Conservation (phyloP, 2,797 vertebrate genomes). For the Anomalospiza imberbis region DNA sequence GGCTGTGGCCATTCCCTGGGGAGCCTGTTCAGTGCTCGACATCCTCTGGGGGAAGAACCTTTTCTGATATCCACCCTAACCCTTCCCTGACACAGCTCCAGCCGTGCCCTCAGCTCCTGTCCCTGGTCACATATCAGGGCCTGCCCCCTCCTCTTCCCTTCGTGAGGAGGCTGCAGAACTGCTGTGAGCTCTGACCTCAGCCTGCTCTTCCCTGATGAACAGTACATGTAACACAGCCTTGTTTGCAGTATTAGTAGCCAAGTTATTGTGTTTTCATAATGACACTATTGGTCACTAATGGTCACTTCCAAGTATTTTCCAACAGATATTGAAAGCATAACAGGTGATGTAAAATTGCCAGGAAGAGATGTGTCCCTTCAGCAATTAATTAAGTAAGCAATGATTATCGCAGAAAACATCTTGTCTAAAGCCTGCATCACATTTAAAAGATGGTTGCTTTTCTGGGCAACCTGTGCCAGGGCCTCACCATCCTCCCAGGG, state of each 20-base stretch:
- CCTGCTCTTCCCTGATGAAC: neutral
- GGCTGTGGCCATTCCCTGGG: neutral
- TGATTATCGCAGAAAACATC: neutral
- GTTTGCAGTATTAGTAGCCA: neutral
- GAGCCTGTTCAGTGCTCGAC: neutral
- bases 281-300: neutral
- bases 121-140: neutral
- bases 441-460: neutral
- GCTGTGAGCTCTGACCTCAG: neutral
- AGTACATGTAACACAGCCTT: neutral
- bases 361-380: neutral
- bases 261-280: neutral
- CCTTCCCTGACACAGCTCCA: neutral
- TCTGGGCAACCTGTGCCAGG: neutral
- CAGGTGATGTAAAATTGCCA: neutral
- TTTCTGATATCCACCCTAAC: accelerated
- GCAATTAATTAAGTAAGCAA: neutral
- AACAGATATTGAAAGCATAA: neutral
- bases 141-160: neutral
- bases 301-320: neutral
- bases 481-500: neutral
- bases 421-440: neutral
- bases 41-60: neutral
- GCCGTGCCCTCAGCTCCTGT: accelerated
- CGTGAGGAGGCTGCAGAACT: accelerated